Evolutionary conservation across 1,140 invertebrate species (phyloP).

Genomic region (Tetramorium simillimum): DNA sequence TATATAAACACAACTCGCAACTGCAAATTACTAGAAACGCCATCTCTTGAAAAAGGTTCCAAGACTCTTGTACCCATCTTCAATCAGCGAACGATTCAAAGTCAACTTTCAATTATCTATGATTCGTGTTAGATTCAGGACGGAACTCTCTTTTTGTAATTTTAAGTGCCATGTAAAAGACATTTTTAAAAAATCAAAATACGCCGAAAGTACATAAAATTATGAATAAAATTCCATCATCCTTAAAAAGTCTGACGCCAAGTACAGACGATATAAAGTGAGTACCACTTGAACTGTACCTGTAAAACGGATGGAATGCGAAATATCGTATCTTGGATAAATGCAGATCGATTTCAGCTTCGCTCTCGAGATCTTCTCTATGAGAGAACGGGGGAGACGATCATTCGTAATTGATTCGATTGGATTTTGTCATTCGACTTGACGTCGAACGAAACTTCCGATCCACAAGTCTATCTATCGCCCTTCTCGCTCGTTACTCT

Average conservation of each 20-base stretch:
- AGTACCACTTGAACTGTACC: not conserved
- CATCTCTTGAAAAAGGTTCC: constrained; percentile 10
- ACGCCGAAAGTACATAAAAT: not conserved
- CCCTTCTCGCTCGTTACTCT: not conserved
- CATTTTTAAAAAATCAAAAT: not conserved
- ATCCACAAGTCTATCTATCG: not conserved
- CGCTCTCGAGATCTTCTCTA: not conserved
- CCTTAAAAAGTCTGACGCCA: not conserved
- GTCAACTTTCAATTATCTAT: not conserved
- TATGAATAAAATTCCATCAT: not conserved
- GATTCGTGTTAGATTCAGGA: not conserved
- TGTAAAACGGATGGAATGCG: not conserved
- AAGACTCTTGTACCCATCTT: not conserved
- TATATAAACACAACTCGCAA: not conserved
- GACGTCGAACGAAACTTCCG: not conserved
- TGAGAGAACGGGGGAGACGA: not conserved
- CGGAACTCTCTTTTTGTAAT: not conserved
- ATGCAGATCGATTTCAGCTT: not conserved
- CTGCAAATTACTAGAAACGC: not conserved
- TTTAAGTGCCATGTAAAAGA: not conserved
- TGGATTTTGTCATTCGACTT: not conserved
- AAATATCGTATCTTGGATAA: not conserved
- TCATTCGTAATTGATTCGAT: not conserved
- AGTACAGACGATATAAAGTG: not conserved
- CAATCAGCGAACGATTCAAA: not conserved